Evolutionary conservation across 2,113 vertebrate genomes (phyloP).

Genomic region (Pachycephala philippinensis): DNA sequence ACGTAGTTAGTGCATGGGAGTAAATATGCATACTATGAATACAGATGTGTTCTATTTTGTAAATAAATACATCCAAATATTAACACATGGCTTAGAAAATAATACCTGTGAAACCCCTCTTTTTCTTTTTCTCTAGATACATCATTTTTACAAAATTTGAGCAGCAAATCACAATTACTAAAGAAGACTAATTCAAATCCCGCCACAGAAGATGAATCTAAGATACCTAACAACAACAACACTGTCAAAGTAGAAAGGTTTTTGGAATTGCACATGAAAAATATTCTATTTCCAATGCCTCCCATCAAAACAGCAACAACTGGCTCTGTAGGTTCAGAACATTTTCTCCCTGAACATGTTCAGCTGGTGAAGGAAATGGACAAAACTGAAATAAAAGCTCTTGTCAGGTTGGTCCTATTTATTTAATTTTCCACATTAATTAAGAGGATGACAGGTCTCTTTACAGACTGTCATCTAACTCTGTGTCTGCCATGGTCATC

Average conservation of each 20-base stretch:
- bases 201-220: background rate
- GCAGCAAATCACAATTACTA: background rate
- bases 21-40: background rate
- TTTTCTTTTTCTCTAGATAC: conserved; percentile 8
- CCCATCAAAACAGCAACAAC: conserved; percentile 57
- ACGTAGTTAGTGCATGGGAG: background rate
- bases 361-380: conserved; percentile 43
- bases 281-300: conserved; percentile 64
- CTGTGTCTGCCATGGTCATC: background rate
- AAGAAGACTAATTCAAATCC: background rate
- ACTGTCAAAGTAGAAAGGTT: conserved; percentile 25
- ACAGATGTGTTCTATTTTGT: background rate
- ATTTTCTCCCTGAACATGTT: conserved; percentile 48
- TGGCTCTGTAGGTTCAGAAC: conserved; percentile 3
- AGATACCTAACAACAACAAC: background rate
- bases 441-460: background rate
- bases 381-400: background rate
- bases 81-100: background rate
- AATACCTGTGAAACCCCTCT: background rate
- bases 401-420: conserved; percentile 49
- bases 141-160: conserved; percentile 38
- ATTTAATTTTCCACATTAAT: background rate
- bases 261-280: conserved; percentile 71
- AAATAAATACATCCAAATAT: background rate
- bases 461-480: background rate